Evolutionary conservation across 2,888 invertebrate species (phyloP), one percentile per base, ranked within the genome.

Genomic region (Leptinotarsa haldemani): DNA sequence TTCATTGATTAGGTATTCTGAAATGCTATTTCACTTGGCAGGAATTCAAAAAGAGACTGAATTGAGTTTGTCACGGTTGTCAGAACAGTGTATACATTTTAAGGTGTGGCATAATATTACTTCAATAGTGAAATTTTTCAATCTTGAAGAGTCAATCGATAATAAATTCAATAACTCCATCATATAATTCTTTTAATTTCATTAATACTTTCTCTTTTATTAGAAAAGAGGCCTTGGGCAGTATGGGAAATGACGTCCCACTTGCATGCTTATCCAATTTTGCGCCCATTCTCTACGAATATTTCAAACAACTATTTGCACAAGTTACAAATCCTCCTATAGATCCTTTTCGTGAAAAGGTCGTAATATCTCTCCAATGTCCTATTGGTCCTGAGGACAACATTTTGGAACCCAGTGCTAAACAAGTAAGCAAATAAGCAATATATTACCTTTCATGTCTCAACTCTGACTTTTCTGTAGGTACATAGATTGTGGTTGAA

Each of bases 261-360:
- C 89, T 99, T 80, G 99, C 99, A 12, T 99, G 99, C 84, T 91
- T 99, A 40, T 99, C 99, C 1, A 91, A 93, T 86, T 98, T 96
- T 89, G 96, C 98, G 86, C 99, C 99, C 12, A 89, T 98, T 74
- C 91, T 96, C 1, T 99, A 98, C 87, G 97, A 97, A 82, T 99
- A 99, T 88, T 99, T 99, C 90, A 99, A 99, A 86, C 99, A 99
- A 86, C 90, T 99, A 64, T 99, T 99, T 88, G 99, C 99, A 50
- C 99, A 99, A 90, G 97, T 98, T 81, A 99, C 99, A 82, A 99
- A 99, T 90, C 99, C 99, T 5, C 99, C 99, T 4, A 99, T 99
- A 81, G 99, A 99, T 90, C 99, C 99, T 52, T 99, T 99, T 92
- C 90, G 98, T 82, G 99, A 99, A 89, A 97, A 97, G 88, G 95